Base-by-base conservation (phyloP, 2,797 vertebrate genomes). In the Caiman crocodilus region DNA sequence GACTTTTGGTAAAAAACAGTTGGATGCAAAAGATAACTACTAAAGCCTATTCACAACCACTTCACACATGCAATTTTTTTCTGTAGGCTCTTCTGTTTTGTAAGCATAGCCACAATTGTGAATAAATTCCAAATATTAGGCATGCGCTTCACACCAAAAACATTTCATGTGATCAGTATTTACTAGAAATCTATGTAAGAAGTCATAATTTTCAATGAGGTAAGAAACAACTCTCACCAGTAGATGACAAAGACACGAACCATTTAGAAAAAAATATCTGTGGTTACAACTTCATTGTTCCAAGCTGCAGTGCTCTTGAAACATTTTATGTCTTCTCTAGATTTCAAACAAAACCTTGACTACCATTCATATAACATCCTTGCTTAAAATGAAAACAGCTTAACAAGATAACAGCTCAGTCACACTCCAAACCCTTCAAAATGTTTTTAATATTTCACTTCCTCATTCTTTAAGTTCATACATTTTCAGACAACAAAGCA, bases 281-380 rank as follows among this genome's bases (percentile, higher is more conserved):
- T 67, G 79, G 73, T 89, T 92, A 92, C 69, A 94, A 79, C 67
- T 92, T 95, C 20, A 84, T 90, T 94, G 85, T 79, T 79, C 16
- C 58, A 73, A 30, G 64, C 18, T 77, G 75, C 92, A 94, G 77
- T 91, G 67, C 63, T 94, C 87, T 76, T 21, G 79, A 85, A 92
- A 94, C 28, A 94, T 59, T 89, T 42, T 35, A 0, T n/a, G 73
- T 21, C 35, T 11, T 59, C 59, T 4, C 35, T 50, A 73, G 35
- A 73, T 42, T 13, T 50, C 23, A 42, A 5, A 26, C 26, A 69
- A 71, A 65, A 65, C n/a, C 16, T 65, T 87, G 35, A 50, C 42
- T 50, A 35, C 63, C 25, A 55, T 59, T 12, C 75, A 73, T 69
- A 58, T 58, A 76, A 87, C n/a, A 25, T 11, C 82, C 12, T 64